These are phyloP conservation scores for Mastacembelus armatus DNA, from an alignment of 2,797 vertebrate species.

Conservation along the genomic window DNA sequence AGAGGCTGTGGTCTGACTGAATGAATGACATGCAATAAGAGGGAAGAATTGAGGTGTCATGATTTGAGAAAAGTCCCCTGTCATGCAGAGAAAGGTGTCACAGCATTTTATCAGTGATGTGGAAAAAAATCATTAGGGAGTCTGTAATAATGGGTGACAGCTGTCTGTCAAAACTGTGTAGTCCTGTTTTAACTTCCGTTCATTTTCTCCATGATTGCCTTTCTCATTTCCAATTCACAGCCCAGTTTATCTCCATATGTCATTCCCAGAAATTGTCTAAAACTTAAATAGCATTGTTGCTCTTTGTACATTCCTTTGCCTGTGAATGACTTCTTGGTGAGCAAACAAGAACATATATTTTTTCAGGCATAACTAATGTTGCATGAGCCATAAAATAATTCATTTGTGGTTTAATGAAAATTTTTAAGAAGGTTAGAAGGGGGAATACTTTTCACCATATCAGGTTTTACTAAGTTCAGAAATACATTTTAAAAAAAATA, in stretches of 20 bases:
- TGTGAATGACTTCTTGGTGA: too few relatives aligned
- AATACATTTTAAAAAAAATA: too few relatives aligned
- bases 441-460: too few relatives aligned
- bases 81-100: conserved; percentile 47
- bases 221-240: conserved; percentile 32
- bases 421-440: too few relatives aligned
- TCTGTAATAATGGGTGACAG: conserved; percentile 69
- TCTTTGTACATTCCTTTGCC: too few relatives aligned
- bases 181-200: conserved; percentile 49
- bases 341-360: too few relatives aligned
- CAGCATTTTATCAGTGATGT: conserved; percentile 44
- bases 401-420: too few relatives aligned
- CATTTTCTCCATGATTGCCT: conserved; percentile 68
- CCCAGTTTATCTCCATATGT: conserved; percentile 24
- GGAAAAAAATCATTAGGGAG: conserved; percentile 61
- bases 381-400: too few relatives aligned
- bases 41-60: conserved; percentile 63
- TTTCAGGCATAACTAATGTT: too few relatives aligned
- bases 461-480: too few relatives aligned
- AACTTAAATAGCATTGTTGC: too few relatives aligned
- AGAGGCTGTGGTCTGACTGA: conserved; percentile 11
- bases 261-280: too few relatives aligned
- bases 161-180: conserved; percentile 72
- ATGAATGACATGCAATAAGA: conserved; percentile 65
- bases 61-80: conserved; percentile 52